Base-by-base conservation (phyloP, 2,797 vertebrate genomes). In the Ceryle rudis region DNA sequence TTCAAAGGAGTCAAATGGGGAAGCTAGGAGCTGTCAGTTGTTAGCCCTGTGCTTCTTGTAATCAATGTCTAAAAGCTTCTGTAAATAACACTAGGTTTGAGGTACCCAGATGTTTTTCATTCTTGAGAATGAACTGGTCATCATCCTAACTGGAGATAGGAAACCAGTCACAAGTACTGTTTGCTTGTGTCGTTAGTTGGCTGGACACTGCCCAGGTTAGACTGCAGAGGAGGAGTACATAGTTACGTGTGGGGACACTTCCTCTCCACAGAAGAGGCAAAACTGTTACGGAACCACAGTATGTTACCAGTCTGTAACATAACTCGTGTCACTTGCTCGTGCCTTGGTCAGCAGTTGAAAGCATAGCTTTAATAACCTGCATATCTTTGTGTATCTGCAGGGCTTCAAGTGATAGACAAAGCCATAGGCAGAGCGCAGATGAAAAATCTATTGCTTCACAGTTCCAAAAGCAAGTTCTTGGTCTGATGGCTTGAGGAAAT, bases 261-360 rank as follows among this genome's bases (percentile, higher is more conserved):
- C 17, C 33, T 41, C 41, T 44, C 79, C 9, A 11, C 60, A 70
- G n/a, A 47, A 54, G 47, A 51, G 72, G 25, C 19, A 75, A 83
- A 71, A 10, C 12, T 1, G 8, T 46, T 21, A 5, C 0, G 14
- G 58, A 66, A 41, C 10, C 65, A 29, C 6, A 35, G 58, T 2
- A 1, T 0, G 11, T 35, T 39, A 33, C n/a, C 10, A 3, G 39
- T 25, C 67, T 55, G 49, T 17, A 25, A 29, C 1, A 26, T 15
- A 46, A 65, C 1, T 18, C n/a, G 61, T 15, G 25, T 20, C 2
- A 1, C 3, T 2, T 4, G 15, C 23, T 62, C 3, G 0, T 1
- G 0, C 29, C 80, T 52, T 31, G 57, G 19, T 9, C 52, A n/a
- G 25, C 42, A 41, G 28, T 28, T 64, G 33, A 72, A 86, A 52